Percentiles rank a stretch among this genome's conserved stretches.
These are phyloP conservation scores for Chrysolina haemoptera DNA, from an alignment of 2,888 invertebrate genomes.

Conservation along the genomic window DNA sequence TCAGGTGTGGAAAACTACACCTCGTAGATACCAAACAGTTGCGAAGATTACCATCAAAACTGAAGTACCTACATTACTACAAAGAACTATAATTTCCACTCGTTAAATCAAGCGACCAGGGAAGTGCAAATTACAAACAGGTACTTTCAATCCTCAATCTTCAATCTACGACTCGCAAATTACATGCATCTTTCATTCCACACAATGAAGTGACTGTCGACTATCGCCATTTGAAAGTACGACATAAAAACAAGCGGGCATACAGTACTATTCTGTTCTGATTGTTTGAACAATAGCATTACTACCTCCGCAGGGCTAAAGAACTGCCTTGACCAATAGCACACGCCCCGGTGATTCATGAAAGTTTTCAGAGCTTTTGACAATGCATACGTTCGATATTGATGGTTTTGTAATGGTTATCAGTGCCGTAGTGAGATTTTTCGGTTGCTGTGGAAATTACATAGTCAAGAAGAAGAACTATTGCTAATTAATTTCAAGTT, in stretches of 20 bases:
- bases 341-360: constrained; percentile 2
- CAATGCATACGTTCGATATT: background rate
- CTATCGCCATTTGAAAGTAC: constrained; percentile 2
- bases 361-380: background rate
- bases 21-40: no score
- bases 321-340: constrained; percentile 6
- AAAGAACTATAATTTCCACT: no score
- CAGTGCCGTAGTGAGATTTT: no score
- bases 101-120: no score
- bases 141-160: constrained; percentile 5
- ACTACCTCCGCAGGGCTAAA: constrained; percentile 13
- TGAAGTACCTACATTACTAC: no score
- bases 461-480: no score
- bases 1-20: no score
- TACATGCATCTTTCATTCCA: background rate
- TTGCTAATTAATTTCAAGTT: no score
- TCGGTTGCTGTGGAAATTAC: no score
- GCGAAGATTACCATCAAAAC: no score
- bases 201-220: background rate
- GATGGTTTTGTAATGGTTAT: background rate
- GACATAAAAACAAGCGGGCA: constrained; percentile 2
- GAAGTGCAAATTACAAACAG: background rate
- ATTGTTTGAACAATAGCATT: constrained; percentile 4
- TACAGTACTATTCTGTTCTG: background rate
- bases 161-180: background rate